Conservation (phyloP, 2,113 vertebrate genomes). For the Clinocottus analis region DNA sequence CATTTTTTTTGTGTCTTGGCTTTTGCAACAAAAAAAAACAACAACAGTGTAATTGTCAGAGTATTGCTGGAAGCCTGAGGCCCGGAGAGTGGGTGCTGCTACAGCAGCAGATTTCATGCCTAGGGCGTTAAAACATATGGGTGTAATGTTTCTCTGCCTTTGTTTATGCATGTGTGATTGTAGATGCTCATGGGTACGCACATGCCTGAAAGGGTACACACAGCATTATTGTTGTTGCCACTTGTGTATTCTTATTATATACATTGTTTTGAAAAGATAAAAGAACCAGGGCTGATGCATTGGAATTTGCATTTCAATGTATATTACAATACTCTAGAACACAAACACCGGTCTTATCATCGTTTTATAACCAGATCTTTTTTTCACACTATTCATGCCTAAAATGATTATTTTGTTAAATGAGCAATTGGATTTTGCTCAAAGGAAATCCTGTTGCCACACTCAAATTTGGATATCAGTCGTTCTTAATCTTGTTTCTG, state of each 20-base stretch:
- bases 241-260: not conserved
- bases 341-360: constrained; percentile 10
- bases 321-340: not conserved
- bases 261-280: not conserved
- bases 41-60: not conserved
- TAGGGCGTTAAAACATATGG: not conserved
- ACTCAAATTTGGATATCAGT: constrained; percentile 32
- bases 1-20: not conserved
- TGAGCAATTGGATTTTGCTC: constrained; percentile 47
- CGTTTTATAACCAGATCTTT: constrained; percentile 7
- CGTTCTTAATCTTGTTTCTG: constrained; percentile 39
- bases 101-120: not conserved
- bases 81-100: not conserved
- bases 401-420: constrained; percentile 44
- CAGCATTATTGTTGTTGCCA: not conserved
- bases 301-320: not conserved
- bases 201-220: not conserved
- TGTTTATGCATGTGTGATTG: constrained; percentile 1
- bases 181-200: not conserved
- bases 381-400: constrained; percentile 8
- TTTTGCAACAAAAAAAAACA: not conserved
- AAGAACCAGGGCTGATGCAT: not conserved
- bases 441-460: constrained; percentile 37
- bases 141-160: not conserved
- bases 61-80: not conserved